Conservation (phyloP, 2,113 vertebrate species). For the Machaerirhynchus nigripectus region DNA sequence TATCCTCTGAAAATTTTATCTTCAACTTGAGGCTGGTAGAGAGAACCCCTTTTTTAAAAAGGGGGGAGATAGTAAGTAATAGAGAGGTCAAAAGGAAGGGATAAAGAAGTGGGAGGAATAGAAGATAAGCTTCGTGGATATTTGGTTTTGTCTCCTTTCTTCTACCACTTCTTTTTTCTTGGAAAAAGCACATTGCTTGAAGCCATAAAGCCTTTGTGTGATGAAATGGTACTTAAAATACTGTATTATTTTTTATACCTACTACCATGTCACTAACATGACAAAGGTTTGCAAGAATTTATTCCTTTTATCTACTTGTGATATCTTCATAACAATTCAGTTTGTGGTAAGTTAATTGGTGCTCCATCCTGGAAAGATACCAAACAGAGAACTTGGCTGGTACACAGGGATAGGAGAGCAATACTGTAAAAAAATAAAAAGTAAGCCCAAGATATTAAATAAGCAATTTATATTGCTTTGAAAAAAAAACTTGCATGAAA, state of each 20-base stretch:
- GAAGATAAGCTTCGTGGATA: neutral
- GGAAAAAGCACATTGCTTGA: neutral
- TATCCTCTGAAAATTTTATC: neutral
- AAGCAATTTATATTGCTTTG: neutral
- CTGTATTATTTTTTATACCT: neutral
- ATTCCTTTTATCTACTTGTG: neutral
- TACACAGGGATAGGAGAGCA: neutral
- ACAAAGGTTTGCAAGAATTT: neutral
- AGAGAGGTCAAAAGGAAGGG: neutral
- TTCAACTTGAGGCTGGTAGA: neutral
- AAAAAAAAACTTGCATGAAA: neutral
- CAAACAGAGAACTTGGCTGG: neutral
- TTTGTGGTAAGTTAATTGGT: neutral
- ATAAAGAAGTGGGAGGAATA: neutral
- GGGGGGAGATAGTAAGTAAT: neutral
- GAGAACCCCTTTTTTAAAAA: neutral
- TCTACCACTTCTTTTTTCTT: neutral
- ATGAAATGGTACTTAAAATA: neutral
- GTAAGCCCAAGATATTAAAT: neutral
- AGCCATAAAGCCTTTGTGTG: neutral
- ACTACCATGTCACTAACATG: neutral
- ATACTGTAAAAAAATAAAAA: neutral
- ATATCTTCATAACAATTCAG: neutral
- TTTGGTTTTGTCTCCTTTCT: neutral
- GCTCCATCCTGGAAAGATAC: neutral